Evolutionary conservation across 1,140 invertebrate genomes (phyloP).

Genomic region (Dendrolimus kikuchii): DNA sequence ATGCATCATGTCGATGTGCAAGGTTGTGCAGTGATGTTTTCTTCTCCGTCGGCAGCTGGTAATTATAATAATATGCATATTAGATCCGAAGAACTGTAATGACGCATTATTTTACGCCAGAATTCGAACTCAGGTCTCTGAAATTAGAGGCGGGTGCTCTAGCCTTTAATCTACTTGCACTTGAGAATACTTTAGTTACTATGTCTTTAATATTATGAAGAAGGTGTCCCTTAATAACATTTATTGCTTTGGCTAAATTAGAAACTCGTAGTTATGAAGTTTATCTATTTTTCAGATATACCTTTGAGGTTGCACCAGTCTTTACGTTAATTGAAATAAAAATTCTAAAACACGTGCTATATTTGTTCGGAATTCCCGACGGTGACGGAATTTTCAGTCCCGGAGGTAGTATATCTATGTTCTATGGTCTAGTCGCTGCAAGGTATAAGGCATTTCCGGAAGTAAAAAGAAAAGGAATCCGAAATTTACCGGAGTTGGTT

Average conservation of each 20-base stretch:
- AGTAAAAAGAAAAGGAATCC: conserved; percentile 80
- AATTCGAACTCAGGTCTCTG: no score
- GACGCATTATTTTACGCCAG: no score
- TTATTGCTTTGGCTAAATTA: background rate
- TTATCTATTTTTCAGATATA: conserved; percentile 73
- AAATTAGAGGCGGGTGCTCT: no score
- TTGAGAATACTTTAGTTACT: no score
- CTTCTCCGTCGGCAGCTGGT: no score
- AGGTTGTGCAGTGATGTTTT: no score
- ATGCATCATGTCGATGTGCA: no score
- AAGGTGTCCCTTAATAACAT: background rate
- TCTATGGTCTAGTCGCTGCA: conserved; percentile 85
- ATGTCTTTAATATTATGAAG: background rate
- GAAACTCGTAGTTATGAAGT: background rate
- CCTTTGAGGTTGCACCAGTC: conserved; percentile 84
- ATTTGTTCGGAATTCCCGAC: conserved; percentile 77
- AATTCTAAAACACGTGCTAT: conserved; percentile 75
- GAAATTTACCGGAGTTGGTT: conserved; percentile 74
- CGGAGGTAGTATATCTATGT: conserved; percentile 91
- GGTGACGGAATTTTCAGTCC: conserved; percentile 84
- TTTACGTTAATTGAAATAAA: conserved; percentile 81
- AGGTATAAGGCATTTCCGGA: conserved; percentile 82
- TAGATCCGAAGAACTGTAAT: no score
- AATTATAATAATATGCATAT: no score
- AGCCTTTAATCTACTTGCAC: no score